Percentiles rank a stretch among this genome's conserved stretches.
phyloP scores from a whole-genome alignment of 2,888 invertebrate species.

The Rhogogaster chlorosoma region DNA sequence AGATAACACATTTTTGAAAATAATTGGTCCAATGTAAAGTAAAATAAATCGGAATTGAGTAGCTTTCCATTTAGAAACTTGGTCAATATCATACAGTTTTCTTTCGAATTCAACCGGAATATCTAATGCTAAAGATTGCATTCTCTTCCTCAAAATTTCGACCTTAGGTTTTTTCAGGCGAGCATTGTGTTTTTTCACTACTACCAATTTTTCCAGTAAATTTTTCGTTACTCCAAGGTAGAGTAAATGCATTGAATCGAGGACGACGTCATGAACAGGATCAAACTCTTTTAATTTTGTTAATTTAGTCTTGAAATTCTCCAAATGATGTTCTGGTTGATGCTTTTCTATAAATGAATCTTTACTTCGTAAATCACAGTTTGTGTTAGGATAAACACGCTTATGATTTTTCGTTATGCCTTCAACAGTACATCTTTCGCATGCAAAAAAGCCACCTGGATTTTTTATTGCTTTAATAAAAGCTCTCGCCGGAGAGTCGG shows the following conservation, averaged over 20 bases:
- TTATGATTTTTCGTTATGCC: neutral
- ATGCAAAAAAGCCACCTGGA: conserved; percentile 41
- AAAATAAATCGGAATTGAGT: conserved; percentile 61
- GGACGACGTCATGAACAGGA: conserved; percentile 7
- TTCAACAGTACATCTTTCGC: conserved; percentile 39
- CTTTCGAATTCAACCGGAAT: conserved; percentile 58
- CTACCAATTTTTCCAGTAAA: conserved; percentile 22
- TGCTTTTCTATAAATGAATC: conserved; percentile 25
- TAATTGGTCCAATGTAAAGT: conserved; percentile 62
- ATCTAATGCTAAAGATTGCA: conserved; percentile 41
- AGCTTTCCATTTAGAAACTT: conserved; percentile 60
- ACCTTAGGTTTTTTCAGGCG: neutral
- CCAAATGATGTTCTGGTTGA: conserved; percentile 29
- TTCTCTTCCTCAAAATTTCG: conserved; percentile 5
- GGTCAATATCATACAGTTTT: conserved; percentile 54
- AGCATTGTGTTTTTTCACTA: conserved; percentile 38
- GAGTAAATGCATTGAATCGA: conserved; percentile 46
- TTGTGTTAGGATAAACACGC: conserved; percentile 23
- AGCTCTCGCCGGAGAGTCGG: conserved; percentile 41
- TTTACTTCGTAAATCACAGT: conserved; percentile 29
- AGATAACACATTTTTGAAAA: conserved; percentile 53
- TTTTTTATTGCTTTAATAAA: conserved; percentile 22
- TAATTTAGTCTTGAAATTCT: neutral
- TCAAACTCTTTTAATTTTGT: conserved; percentile 31
- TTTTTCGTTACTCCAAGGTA: conserved; percentile 34